Base-by-base conservation (phyloP, 1,140 invertebrate species). In the Helicoverpa zea region DNA sequence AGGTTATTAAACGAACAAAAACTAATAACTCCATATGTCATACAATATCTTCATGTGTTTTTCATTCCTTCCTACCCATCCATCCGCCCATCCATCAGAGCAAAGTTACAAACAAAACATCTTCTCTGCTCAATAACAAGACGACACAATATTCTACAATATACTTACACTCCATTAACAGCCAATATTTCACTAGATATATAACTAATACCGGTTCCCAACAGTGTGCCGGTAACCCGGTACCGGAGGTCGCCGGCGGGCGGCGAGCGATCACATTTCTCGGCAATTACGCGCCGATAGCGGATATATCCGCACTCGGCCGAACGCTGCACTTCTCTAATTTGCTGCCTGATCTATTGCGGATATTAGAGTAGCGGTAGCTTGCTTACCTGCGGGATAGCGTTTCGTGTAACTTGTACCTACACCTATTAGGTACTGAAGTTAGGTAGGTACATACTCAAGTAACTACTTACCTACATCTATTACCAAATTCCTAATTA, bases 271-370 rank as follows among this genome's bases (percentile, higher is more conserved):
- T 88, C 83, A 82, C 75, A 79, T 89, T 89, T 83, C 87, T 70
- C 84, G 82, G 72, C 87, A 89, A 89, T 87, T 87, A 89, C 82
- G 61, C 79, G 81, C 81, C 82, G 79, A 81, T 59, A 83, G 63
- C 80, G 49, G 75, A 77, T 77, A 77, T 52, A 51, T 59, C 35
- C 74, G 73, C 58, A 61, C 56, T 76, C 56, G 16, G 14, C 70
- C 51, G 54, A 52, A 43, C 14, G n/a, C 23, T 23, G 75, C 61
- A 77, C 75, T 54, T 11, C 75, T 77, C 75, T 77, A 77, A 66
- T 66, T 77, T 64, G 75, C 47, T 29, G 49, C 30, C 61, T 13
- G 23, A 51, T 29, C 56, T 52, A 29, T 16, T 72, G 68, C 68
- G 68, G 68, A 54, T 72, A 54, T 72, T 52, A 30, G 18, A n/a